These are phyloP conservation scores for Steinernema hermaphroditum DNA, from an alignment of 2,888 invertebrate species.

Conservation along the genomic window DNA sequence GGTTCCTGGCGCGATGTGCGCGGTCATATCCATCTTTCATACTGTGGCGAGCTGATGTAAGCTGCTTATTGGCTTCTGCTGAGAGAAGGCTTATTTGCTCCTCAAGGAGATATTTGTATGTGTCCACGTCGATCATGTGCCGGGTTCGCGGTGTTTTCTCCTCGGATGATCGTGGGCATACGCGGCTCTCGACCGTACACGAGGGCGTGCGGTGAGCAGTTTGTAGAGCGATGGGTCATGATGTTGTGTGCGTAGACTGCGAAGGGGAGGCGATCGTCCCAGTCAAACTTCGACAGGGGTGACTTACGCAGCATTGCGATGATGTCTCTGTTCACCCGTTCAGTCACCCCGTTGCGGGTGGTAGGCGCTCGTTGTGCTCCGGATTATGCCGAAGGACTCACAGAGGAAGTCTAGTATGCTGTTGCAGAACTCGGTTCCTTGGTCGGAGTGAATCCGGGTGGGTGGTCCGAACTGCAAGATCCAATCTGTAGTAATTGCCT, in stretches of 20 bases:
- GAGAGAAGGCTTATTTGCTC: no score
- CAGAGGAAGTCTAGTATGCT: conserved; percentile 33
- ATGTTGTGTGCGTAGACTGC: conserved; percentile 43
- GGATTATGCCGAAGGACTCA: conserved; percentile 36
- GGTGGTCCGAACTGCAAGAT: conserved; percentile 47
- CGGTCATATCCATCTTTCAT: no score
- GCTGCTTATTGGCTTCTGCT: no score
- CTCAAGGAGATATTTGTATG: no score
- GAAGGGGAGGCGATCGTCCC: conserved; percentile 41
- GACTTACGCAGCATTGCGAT: conserved; percentile 37
- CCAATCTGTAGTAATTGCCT: conserved; percentile 43
- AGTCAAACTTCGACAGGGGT: conserved; percentile 21
- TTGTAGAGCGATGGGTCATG: conserved; percentile 35
- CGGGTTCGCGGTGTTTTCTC: no score
- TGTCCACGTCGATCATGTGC: no score
- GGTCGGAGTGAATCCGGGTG: conserved; percentile 49
- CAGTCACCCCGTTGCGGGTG: conserved; percentile 42
- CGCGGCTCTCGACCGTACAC: conserved; percentile 34
- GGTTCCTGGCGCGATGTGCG: no score
- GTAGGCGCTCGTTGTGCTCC: conserved; percentile 40
- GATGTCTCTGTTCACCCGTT: conserved; percentile 42
- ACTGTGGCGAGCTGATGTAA: no score
- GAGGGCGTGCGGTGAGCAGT: conserved; percentile 34
- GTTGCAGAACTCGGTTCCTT: conserved; percentile 46
- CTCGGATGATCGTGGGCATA: no score